These are phyloP conservation scores for Drosophila erecta DNA, from an alignment of 1,140 invertebrate species.

Conservation along the genomic window DNA sequence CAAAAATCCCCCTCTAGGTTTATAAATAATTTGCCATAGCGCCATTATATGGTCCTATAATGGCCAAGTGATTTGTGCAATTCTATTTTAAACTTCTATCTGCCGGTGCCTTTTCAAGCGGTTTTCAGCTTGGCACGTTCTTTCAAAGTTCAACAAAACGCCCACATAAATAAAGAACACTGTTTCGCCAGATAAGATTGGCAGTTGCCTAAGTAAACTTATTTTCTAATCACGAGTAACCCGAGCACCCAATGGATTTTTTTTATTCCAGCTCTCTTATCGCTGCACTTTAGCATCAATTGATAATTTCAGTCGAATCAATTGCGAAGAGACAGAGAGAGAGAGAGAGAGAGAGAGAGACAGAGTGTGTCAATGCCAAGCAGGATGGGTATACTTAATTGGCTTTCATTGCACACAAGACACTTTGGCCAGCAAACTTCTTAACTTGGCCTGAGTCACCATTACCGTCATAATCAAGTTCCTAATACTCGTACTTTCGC, in stretches of 20 bases:
- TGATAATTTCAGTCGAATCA: neutral
- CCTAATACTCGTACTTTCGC: slow-evolving; percentile 18
- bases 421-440: slow-evolving; percentile 13
- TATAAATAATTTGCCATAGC: slow-evolving; percentile 17
- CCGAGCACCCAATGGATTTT: neutral
- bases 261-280: neutral
- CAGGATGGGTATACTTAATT: neutral
- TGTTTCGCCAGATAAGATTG: neutral
- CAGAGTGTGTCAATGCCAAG: neutral
- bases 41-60: slow-evolving; percentile 30
- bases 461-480: slow-evolving; percentile 31
- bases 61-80: slow-evolving; percentile 32
- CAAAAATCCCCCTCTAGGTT: neutral
- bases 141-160: neutral
- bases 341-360: too few species aligned
- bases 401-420: slow-evolving; percentile 4
- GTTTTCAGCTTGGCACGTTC: neutral
- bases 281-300: neutral
- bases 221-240: neutral
- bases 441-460: slow-evolving; percentile 7
- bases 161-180: neutral
- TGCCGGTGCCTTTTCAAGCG: neutral
- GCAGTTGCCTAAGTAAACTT: neutral
- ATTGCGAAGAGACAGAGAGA: too few species aligned
- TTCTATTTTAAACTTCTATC: slow-evolving; percentile 20